Evolutionary conservation across 2,888 invertebrate species (phyloP), one percentile per base, ranked within the genome.

Genomic region (Drosophila monieri): DNA sequence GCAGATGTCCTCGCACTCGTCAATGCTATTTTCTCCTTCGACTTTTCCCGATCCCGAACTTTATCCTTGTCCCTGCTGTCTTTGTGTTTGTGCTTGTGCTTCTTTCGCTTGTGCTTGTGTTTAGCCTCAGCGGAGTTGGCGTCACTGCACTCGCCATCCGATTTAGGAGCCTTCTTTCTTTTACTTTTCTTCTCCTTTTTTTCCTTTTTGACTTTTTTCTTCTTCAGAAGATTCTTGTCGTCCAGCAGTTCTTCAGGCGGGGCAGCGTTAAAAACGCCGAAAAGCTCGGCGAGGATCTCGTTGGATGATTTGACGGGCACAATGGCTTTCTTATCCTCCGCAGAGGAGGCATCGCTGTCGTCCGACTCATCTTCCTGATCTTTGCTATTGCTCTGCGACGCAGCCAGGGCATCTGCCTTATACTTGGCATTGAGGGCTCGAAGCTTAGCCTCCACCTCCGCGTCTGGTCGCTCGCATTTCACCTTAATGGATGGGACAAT

Each of bases 271-370:
- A 90, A 90, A 0, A 91, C 91, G 81, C 95, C 93, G 86, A 97
- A 97, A 0, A 97, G 92, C 91, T 97, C 97, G 0, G 96, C 95
- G 18, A 97, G 92, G 83, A 97, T 96, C 91, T 97, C 96, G 77
- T 91, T 91, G 0, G 92, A 92, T 0, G 91, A 89, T 51, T 92
- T 92, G 0, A 90, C 83, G 0, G 91, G 91, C 6, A 74, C 78
- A n/a, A 92, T 86, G 18, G 71, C 74, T 55, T 90, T 91, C 55
- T 91, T 91, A 35, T 90, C 89, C 4, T 90, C 84, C 14, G 48
- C 49, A 0, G 73, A 52, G 2, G 47, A 67, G 21, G 32, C 56
- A 1, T 48, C 65, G 9, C 56, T 65, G 18, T 47, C 41, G 0
- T 66, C 66, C 3, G 48, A 32, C 6, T 66, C 65, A 14, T 54